Evolutionary conservation across 2,797 vertebrate species (phyloP).

Genomic region (Bucorvus abyssinicus): DNA sequence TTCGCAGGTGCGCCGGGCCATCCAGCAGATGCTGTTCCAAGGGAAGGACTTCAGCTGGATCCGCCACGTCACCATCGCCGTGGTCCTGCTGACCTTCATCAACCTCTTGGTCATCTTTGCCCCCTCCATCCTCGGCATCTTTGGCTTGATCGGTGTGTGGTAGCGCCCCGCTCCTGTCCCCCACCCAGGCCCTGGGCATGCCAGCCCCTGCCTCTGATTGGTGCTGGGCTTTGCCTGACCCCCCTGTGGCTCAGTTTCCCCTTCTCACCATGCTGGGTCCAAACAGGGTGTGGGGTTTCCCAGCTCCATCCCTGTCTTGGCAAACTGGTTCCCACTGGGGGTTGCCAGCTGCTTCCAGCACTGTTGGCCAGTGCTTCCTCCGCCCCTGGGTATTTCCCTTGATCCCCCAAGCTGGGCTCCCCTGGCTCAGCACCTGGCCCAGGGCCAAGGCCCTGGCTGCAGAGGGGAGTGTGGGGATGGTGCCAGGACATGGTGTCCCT

Average conservation of each 20-base stretch:
- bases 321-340: background rate
- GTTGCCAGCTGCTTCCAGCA: fast-evolving
- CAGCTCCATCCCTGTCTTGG: background rate
- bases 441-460: background rate
- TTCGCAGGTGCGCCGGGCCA: conserved; percentile 90
- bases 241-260: background rate
- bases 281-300: background rate
- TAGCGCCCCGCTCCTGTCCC: fast-evolving
- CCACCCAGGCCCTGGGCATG: background rate
- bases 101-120: conserved; percentile 97
- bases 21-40: conserved; percentile 93
- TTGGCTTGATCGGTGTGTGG: conserved; percentile 92
- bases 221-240: background rate
- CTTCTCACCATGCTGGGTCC: fast-evolving
- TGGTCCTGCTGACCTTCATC: conserved; percentile 85
- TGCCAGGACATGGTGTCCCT: conserved; percentile 10
- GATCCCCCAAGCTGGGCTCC: background rate
- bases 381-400: background rate
- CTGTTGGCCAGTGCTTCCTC: background rate
- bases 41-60: conserved; percentile 92
- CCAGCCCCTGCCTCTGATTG: background rate
- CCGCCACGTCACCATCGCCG: conserved; percentile 85
- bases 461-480: background rate
- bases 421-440: fast-evolving
- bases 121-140: conserved; percentile 96